Evolutionary conservation across 2,888 invertebrate genomes (phyloP).

Genomic region (Pachydiplax longipennis): DNA sequence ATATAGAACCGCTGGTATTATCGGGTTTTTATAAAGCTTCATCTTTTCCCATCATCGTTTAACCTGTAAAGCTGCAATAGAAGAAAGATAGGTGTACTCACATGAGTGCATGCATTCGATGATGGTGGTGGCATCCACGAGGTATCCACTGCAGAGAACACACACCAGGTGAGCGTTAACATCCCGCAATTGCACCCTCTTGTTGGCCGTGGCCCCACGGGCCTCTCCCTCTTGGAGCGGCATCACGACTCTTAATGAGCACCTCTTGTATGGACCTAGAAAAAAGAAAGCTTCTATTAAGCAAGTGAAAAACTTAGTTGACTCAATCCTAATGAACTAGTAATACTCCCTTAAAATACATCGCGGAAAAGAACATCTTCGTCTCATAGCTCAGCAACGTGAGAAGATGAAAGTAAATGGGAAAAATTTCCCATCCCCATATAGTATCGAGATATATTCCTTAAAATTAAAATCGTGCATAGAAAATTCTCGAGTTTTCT

Average conservation of each 20-base stretch:
- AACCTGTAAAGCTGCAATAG: no score
- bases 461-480: no score
- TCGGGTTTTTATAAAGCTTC: no score
- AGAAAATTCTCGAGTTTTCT: no score
- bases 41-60: no score
- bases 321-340: no score
- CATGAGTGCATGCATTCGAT: slow-evolving; percentile 35
- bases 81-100: neutral
- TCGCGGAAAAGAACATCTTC: neutral
- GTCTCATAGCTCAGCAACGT: neutral
- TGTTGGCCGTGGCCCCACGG: neutral
- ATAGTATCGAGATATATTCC: no score
- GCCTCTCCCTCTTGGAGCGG: slow-evolving; percentile 8
- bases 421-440: no score
- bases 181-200: neutral
- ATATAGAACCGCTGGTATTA: no score
- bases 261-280: neutral
- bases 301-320: no score
- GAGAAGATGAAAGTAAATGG: neutral
- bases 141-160: slow-evolving; percentile 18
- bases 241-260: neutral
- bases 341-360: neutral
- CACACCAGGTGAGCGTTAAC: slow-evolving; percentile 13
- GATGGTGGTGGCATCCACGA: slow-evolving; percentile 34
- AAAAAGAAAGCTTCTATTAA: neutral